Conservation (phyloP, 2,888 invertebrate species). For the Gortyna flavago region DNA sequence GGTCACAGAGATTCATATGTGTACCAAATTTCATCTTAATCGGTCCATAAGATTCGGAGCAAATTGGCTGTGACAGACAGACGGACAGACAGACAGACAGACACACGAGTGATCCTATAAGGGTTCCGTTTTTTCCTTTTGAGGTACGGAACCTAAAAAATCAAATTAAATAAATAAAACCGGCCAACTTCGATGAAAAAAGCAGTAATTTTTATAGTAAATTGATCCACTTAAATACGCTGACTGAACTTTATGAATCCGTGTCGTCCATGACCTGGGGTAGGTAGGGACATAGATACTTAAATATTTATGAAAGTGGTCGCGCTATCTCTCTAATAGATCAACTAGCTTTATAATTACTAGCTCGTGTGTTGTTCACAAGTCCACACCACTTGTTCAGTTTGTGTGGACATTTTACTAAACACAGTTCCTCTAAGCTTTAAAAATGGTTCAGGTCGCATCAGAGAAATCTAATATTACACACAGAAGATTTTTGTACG, state of each 20-base stretch:
- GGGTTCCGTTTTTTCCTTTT: no score
- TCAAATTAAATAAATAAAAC: background rate
- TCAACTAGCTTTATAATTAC: conserved; percentile 80
- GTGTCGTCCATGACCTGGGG: conserved; percentile 25
- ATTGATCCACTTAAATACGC: background rate
- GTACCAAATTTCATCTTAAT: no score
- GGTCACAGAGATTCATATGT: no score
- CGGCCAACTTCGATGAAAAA: background rate
- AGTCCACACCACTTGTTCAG: conserved; percentile 68
- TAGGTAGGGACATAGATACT: conserved; percentile 28
- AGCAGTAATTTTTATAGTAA: background rate
- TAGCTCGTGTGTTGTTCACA: conserved; percentile 69
- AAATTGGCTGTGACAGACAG: no score
- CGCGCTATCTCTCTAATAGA: conserved; percentile 72
- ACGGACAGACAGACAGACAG: no score
- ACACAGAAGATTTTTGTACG: conserved; percentile 1
- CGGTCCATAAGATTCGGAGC: no score
- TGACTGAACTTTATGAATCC: conserved; percentile 11
- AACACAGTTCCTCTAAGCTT: conserved; percentile 6
- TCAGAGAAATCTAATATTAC: conserved; percentile 33
- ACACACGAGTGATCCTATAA: no score
- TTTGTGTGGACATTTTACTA: conserved; percentile 41
- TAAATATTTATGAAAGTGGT: conserved; percentile 63
- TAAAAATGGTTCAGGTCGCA: conserved; percentile 47
- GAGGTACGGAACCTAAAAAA: no score